These are phyloP conservation scores for Odontocolon sp. DNA, from an alignment of 2,888 invertebrate genomes.

Conservation along the genomic window DNA sequence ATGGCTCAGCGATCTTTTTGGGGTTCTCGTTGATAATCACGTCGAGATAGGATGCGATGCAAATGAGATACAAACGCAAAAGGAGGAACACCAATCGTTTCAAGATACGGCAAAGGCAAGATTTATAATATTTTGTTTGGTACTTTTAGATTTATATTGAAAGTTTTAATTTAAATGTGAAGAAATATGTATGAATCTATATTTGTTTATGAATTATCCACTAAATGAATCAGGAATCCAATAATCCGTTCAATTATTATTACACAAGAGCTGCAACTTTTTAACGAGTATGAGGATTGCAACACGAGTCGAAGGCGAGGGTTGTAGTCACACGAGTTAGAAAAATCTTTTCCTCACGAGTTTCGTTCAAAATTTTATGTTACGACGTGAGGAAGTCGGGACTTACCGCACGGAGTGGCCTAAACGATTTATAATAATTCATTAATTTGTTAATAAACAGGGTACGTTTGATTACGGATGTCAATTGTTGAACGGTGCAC, in stretches of 20 bases:
- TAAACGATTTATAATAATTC: no score
- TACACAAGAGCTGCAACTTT: no score
- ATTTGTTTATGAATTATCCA: neutral
- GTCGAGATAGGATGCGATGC: constrained; percentile 88
- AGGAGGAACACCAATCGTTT: constrained; percentile 88
- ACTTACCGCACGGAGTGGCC: no score
- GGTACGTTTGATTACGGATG: constrained; percentile 91
- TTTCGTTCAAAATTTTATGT: no score
- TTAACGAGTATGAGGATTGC: no score
- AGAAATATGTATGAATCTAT: neutral
- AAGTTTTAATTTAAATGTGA: no score
- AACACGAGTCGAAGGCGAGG: no score
- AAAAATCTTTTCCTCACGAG: no score
- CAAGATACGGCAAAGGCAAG: constrained; percentile 86
- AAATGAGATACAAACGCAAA: constrained; percentile 88
- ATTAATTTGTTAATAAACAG: constrained; percentile 80
- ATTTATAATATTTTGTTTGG: neutral
- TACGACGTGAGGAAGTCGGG: no score
- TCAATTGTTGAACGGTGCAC: constrained; percentile 88
- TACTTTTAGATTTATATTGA: neutral
- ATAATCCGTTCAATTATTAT: no score
- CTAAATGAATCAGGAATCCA: no score
- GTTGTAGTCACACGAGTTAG: no score
- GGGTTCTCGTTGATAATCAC: constrained; percentile 86
- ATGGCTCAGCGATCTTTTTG: constrained; percentile 90